Evolutionary conservation across 2,113 vertebrate genomes (phyloP).

Genomic region (Puffinus mauretanicus): DNA sequence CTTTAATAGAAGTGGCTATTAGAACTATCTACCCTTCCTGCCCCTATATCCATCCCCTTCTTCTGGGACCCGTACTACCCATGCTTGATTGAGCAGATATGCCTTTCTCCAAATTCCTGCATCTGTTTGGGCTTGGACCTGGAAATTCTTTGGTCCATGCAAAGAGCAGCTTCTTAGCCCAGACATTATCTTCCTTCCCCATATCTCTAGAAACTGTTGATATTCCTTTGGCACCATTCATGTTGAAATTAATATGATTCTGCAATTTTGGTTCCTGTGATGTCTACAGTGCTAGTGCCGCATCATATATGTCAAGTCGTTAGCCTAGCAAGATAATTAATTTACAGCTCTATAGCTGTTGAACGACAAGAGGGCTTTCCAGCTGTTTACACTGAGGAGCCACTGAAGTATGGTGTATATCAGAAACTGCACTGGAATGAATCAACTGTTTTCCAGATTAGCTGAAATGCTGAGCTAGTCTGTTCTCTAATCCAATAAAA

Average conservation of each 20-base stretch:
- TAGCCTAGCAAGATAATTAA: background rate
- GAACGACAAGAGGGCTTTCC: background rate
- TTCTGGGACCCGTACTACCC: background rate
- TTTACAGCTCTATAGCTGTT: background rate
- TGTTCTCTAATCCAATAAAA: background rate
- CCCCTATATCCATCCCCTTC: background rate
- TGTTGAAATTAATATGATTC: background rate
- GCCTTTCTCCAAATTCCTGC: background rate
- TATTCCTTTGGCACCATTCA: background rate
- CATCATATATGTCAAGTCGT: background rate
- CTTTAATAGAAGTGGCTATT: background rate
- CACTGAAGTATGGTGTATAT: background rate
- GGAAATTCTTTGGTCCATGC: background rate
- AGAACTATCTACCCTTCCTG: background rate
- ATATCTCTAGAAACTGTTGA: background rate
- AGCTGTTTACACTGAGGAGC: background rate
- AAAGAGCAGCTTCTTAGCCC: background rate
- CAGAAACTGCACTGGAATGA: background rate
- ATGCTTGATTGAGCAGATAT: background rate
- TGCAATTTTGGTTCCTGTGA: background rate
- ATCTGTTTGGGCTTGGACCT: background rate
- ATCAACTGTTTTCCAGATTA: background rate
- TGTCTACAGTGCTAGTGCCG: background rate
- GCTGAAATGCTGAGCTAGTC: background rate
- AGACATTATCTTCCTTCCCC: background rate